phyloP scores from a whole-genome alignment of 1,140 invertebrate species.

The Phymastichus coffea region DNA sequence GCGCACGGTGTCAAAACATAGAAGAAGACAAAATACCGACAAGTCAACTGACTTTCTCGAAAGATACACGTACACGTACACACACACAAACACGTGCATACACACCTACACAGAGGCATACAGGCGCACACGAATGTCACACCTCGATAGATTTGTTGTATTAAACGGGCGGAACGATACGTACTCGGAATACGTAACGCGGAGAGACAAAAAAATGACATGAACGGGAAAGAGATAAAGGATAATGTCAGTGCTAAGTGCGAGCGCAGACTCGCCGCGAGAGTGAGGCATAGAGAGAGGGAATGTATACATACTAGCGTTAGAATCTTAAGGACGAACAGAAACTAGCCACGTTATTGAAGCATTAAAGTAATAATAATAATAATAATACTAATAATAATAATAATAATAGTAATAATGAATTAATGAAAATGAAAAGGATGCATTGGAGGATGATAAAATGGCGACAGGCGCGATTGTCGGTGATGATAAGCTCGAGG shows the following conservation, averaged over 20 bases:
- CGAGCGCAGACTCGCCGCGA: too few relatives aligned
- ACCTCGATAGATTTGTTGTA: constrained; percentile 8
- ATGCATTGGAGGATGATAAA: too few relatives aligned
- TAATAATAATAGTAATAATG: background rate
- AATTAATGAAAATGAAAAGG: constrained; percentile 1
- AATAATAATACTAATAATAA: constrained; percentile 3
- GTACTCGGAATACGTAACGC: constrained; percentile 8
- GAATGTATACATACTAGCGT: constrained; percentile 6
- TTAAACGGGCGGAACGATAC: constrained; percentile 3
- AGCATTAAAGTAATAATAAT: background rate
- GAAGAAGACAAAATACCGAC: too few relatives aligned
- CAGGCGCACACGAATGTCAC: background rate
- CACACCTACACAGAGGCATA: too few relatives aligned
- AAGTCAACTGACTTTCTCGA: too few relatives aligned
- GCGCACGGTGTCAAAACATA: constrained; percentile 48
- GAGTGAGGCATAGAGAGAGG: too few relatives aligned
- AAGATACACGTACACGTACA: too few relatives aligned
- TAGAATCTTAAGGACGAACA: constrained; percentile 19
- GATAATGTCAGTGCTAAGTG: background rate
- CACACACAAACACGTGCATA: too few relatives aligned
- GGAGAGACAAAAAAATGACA: too few relatives aligned
- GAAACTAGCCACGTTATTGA: constrained; percentile 21
- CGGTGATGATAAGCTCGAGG: too few relatives aligned
- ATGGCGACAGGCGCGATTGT: background rate
- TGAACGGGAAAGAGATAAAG: too few relatives aligned